phyloP scores from a whole-genome alignment of 2,888 invertebrate genomes.

The Dorcus parallelipipedus region DNA sequence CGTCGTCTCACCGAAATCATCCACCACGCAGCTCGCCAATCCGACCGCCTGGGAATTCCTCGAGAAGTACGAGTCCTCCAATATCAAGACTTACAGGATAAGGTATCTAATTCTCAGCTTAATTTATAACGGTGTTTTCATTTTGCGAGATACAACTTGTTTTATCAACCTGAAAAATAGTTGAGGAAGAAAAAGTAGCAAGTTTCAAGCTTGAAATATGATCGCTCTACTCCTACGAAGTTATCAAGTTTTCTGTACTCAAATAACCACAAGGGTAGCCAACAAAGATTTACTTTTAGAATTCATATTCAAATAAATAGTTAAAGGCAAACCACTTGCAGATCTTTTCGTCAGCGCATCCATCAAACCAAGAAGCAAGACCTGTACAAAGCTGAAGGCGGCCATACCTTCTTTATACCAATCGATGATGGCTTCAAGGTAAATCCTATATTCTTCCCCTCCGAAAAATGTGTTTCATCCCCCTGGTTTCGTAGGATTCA shows the following conservation, averaged over 20 bases:
- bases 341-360: slow-evolving; percentile 73
- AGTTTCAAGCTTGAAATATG: too few relatives aligned
- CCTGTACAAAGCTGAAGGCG: slow-evolving; percentile 73
- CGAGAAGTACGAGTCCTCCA: slow-evolving; percentile 72
- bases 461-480: slow-evolving; percentile 4
- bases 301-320: too few relatives aligned
- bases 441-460: slow-evolving; percentile 31
- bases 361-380: slow-evolving; percentile 68
- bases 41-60: slow-evolving; percentile 80
- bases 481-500: slow-evolving; percentile 32
- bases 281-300: too few relatives aligned
- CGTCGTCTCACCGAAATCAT: slow-evolving; percentile 60
- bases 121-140: not conserved
- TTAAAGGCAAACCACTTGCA: slow-evolving; percentile 40
- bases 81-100: slow-evolving; percentile 67
- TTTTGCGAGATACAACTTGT: not conserved
- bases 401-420: slow-evolving; percentile 87
- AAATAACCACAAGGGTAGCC: too few relatives aligned
- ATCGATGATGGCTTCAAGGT: slow-evolving; percentile 89
- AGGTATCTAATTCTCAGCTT: slow-evolving; percentile 52
- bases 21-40: slow-evolving; percentile 65
- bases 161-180: not conserved
- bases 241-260: too few relatives aligned
- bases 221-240: too few relatives aligned
- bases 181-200: too few relatives aligned